Conservation (phyloP, 2,888 invertebrate genomes). For the Leptinotarsa haldemani region DNA sequence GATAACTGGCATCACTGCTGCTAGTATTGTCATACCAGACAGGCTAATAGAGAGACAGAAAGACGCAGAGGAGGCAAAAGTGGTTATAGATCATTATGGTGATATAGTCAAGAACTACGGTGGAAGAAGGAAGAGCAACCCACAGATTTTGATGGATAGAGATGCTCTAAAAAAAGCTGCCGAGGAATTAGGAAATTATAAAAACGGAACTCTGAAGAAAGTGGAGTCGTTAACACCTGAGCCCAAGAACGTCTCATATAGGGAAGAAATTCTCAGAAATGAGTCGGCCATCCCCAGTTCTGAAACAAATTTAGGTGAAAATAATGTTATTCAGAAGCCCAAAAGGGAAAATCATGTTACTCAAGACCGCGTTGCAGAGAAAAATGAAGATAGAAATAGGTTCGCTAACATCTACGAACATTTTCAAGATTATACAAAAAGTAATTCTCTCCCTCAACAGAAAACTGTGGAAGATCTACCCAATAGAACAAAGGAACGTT, state of each 20-base stretch:
- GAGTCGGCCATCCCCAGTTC: not conserved
- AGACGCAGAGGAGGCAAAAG: slow-evolving; percentile 74
- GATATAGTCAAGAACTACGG: slow-evolving; percentile 82
- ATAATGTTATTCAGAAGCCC: not conserved
- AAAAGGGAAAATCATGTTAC: not conserved
- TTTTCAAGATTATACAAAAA: not conserved
- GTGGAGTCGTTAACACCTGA: not conserved
- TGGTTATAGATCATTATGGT: slow-evolving; percentile 83
- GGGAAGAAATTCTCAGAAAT: not conserved
- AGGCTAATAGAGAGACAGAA: slow-evolving; percentile 61
- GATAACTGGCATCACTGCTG: slow-evolving; percentile 60
- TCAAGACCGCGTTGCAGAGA: not conserved
- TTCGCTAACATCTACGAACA: not conserved
- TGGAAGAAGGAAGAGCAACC: slow-evolving; percentile 49
- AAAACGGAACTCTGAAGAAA: not conserved
- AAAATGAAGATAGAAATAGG: not conserved
- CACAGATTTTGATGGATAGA: slow-evolving; percentile 51
- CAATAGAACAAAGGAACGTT: not conserved
- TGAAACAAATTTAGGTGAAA: not conserved
- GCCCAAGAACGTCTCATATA: not conserved
- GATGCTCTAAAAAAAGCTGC: slow-evolving; percentile 59
- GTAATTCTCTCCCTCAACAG: not conserved
- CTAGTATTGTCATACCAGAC: slow-evolving; percentile 60
- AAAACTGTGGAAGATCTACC: not conserved
- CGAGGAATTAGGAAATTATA: slow-evolving; percentile 38